Percentiles rank a stretch among this genome's conserved stretches.
Conservation (phyloP, 1,140 invertebrate genomes). For the Hetaerina americana region DNA sequence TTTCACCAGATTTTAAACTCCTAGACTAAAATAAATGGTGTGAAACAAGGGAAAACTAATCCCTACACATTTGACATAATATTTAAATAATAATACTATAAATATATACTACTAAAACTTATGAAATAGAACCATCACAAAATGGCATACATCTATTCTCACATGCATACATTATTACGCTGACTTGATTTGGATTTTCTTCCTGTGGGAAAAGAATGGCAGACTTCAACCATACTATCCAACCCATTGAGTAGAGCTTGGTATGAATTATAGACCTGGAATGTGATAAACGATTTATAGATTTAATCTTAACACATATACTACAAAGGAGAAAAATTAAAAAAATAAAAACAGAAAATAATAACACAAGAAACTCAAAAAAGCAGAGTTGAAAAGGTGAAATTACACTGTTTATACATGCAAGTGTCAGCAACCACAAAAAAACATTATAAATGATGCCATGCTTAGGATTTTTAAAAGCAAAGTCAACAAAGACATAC, state of each 20-base stretch:
- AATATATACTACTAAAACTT: too few species aligned
- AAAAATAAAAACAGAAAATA: not conserved
- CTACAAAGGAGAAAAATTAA: not conserved
- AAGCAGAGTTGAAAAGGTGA: not conserved
- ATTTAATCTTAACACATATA: constrained; percentile 7
- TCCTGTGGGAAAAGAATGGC: constrained; percentile 38
- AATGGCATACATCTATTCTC: too few species aligned
- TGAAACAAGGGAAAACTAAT: too few species aligned
- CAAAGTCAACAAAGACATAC: constrained; percentile 34
- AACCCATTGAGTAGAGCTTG: constrained; percentile 52
- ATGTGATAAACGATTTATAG: constrained; percentile 8
- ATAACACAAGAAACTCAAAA: not conserved
- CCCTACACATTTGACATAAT: too few species aligned
- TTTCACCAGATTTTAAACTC: too few species aligned
- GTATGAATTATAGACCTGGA: constrained; percentile 54
- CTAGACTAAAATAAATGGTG: too few species aligned
- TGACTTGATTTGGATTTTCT: not conserved
- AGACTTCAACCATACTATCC: constrained; percentile 53
- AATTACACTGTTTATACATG: not conserved
- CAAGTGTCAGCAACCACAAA: too few species aligned
- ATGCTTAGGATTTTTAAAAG: not conserved
- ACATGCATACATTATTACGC: constrained; percentile 9
- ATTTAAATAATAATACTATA: too few species aligned
- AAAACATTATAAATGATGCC: not conserved
- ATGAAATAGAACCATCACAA: constrained; percentile 3